Base-by-base conservation (phyloP, 64 coral and sea anemone genomes). In the Astreopora myriophthalma region DNA sequence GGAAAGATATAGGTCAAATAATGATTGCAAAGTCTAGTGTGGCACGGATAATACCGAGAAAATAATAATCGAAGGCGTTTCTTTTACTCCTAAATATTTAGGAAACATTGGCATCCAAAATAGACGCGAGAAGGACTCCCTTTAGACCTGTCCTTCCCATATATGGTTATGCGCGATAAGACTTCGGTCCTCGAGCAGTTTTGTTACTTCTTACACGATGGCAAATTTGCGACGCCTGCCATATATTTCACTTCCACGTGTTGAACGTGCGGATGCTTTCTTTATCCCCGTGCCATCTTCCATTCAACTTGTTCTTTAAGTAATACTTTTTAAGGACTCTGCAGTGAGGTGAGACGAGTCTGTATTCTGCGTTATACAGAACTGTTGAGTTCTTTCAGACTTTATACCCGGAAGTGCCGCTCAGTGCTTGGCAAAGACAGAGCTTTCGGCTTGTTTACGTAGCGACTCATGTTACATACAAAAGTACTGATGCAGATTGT, bases 161-260 rank as follows among this genome's bases (percentile, higher is more conserved):
- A n/a, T n/a, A n/a, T n/a, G n/a, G n/a, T n/a, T n/a, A n/a, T n/a
- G n/a, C 42, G 5, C 11, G 42, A 46, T 6, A 11, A 46, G 42
- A 46, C 42, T 55, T 55, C 17, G 0, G 51, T 55, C 12, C 2
- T 3, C 16, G 51, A 44, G 29, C 76, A 80, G 52, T 58, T 38
- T 79, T 57, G 34, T n/a, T 34, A 20, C 4, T 1, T 0, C 20
- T 64, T 83, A 83, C 57, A 83, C 22, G 57, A 60, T 5, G 0
- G 8, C 1, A 0, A 64, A 13, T 37, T 38, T 13, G 37, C 0
- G 26, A 22, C 31, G 79, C 79, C 79, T 63, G 52, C 13, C 33
- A 83, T 80, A 55, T 55, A 3, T 55, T 13, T 83, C 14, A 25
- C 19, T 62, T 37, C 31, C 76, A 80, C 76, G 76, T 80, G 19